Conservation (phyloP, 1,140 invertebrate genomes). For the Paraescarpia echinospica region DNA sequence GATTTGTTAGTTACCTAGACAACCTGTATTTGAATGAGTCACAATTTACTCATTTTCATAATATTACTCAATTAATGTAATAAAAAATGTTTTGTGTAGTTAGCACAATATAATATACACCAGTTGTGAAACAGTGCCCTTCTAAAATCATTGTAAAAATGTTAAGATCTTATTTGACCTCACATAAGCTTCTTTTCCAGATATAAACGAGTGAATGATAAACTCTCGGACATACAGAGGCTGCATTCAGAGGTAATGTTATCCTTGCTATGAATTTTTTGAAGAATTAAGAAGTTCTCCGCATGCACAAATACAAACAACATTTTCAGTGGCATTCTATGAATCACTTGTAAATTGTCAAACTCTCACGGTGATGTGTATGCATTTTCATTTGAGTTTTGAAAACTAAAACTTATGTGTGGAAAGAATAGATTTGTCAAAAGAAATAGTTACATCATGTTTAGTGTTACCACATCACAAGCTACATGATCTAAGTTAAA, state of each 20-base stretch:
- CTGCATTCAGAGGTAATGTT: conserved; percentile 48
- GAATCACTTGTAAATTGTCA: background rate
- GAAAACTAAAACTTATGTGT: background rate
- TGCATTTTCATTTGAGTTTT: background rate
- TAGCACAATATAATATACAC: too few species aligned
- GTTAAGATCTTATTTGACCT: too few species aligned
- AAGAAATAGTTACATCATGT: too few species aligned
- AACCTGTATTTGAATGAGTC: too few species aligned
- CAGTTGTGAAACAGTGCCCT: too few species aligned
- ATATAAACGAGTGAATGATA: conserved; percentile 53
- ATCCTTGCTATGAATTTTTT: background rate
- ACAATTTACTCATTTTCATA: too few species aligned
- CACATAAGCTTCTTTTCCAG: conserved; percentile 33
- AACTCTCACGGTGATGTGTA: background rate
- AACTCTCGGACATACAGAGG: conserved; percentile 49
- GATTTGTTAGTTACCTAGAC: too few species aligned
- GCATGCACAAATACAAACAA: background rate
- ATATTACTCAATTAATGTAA: too few species aligned
- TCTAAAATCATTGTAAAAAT: too few species aligned
- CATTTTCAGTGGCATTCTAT: background rate
- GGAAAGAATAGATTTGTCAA: background rate
- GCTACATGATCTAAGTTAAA: background rate
- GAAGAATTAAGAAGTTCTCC: background rate
- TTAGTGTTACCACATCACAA: too few species aligned
- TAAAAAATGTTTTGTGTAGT: too few species aligned